phyloP scores from a whole-genome alignment of 2,113 vertebrate species.

The Onychostoma macrolepis region DNA sequence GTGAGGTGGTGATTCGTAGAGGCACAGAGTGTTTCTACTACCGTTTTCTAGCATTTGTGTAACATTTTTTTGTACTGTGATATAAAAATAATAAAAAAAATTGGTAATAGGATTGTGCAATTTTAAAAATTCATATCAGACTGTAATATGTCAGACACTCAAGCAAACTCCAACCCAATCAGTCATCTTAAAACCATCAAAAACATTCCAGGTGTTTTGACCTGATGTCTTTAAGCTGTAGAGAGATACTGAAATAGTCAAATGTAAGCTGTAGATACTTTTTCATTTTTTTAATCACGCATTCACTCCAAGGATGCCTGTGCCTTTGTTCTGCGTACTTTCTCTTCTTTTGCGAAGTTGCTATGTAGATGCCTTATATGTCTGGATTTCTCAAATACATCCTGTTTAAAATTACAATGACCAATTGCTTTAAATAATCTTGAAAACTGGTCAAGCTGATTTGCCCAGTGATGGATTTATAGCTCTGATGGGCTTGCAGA shows the following conservation, averaged over 20 bases:
- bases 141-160: background rate
- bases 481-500: background rate
- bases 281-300: background rate
- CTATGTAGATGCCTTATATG: background rate
- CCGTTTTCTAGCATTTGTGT: background rate
- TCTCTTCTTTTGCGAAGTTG: background rate
- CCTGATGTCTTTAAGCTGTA: background rate
- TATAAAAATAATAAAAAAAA: background rate
- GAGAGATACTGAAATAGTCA: background rate
- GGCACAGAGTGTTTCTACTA: background rate
- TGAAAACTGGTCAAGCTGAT: background rate
- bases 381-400: background rate
- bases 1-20: background rate
- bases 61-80: background rate
- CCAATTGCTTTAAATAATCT: background rate
- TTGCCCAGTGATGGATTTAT: background rate
- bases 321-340: background rate
- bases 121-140: background rate
- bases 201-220: background rate
- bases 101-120: background rate
- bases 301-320: background rate
- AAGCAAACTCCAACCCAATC: background rate
- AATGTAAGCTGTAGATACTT: background rate
- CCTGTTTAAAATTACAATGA: background rate
- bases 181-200: background rate